Evolutionary conservation across 2,113 vertebrate genomes (phyloP).

Genomic region (Fulmarus glacialis): DNA sequence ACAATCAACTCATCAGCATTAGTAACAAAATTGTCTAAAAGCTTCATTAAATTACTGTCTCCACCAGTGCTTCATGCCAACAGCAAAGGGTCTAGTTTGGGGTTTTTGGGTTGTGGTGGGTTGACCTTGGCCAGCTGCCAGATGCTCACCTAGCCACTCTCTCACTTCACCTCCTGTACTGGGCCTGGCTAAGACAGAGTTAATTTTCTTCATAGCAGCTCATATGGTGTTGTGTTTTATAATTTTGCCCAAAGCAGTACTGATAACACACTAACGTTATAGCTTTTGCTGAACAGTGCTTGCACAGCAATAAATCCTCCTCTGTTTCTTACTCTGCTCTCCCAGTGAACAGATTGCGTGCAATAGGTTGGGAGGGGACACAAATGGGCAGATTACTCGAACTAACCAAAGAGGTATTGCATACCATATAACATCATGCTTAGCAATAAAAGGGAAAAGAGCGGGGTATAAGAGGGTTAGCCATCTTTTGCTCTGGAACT

Average conservation of each 20-base stretch:
- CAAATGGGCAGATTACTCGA: not conserved
- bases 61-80: not conserved
- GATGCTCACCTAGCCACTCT: not conserved
- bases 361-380: not conserved
- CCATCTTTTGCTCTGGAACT: not conserved
- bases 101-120: not conserved
- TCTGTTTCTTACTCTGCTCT: not conserved
- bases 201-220: not conserved
- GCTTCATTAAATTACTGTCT: not conserved
- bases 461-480: not conserved
- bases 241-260: not conserved
- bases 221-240: not conserved
- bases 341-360: not conserved
- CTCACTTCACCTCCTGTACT: not conserved
- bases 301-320: not conserved
- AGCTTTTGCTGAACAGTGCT: not conserved
- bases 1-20: not conserved
- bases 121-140: not conserved
- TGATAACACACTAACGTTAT: not conserved
- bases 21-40: not conserved
- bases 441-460: not conserved
- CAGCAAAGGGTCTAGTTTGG: not conserved
- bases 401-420: not conserved
- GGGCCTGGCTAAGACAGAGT: not conserved
- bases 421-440: not conserved